Base-by-base conservation (phyloP, 2,888 invertebrate genomes). In the Lepidonotus clava region DNA sequence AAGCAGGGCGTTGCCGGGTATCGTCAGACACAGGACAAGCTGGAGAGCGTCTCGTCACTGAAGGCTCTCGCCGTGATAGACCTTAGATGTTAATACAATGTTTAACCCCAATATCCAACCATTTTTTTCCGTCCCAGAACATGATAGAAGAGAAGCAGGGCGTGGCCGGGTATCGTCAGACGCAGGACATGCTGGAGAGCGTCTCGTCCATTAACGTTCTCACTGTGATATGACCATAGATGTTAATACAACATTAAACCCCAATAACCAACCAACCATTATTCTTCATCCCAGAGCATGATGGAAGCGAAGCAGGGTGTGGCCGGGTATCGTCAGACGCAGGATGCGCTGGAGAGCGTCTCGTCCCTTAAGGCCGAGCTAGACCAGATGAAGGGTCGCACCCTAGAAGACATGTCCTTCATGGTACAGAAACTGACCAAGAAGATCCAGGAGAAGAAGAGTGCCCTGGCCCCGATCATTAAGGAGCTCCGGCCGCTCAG, bases 401-500 rank as follows among this genome's bases (percentile, higher is more conserved):
- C 95, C 32, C 90, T 95, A 87, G 95, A 95, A 87, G 95, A 95
- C 90, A 95, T 95, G 93, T 95, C 95, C 0, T 92, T 93, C 41
- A 94, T 95, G 92, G 95, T 95, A 11, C 92, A 93, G 84, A 93
- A 95, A 86, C 93, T 96, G 32, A 95, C 95, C 91, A 91, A 93
- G 34, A 94, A 95, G 94, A 95, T 96, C 86, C 95, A 96, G 2
- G 95, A 96, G 84, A 96, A 96, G 93, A 96, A 96, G 88, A 95
- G 96, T 53, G 95, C 96, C 90, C 92, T 96, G 71, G 95, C 95
- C 0, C 96, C 96, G 0, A 92, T 95, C 46, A 95, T 95, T 40
- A 95, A 95, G 91, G 95, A 95, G 89, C 95, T 97, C 84, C 96
- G 96, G 91, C 96, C 96, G 0, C 94, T 96, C 85, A 95, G 97